A percentile compares a stretch with the other conserved stretches of the same genome.
phyloP scores from a whole-genome alignment of 2,113 vertebrate species.

The Catagonus wagneri region DNA sequence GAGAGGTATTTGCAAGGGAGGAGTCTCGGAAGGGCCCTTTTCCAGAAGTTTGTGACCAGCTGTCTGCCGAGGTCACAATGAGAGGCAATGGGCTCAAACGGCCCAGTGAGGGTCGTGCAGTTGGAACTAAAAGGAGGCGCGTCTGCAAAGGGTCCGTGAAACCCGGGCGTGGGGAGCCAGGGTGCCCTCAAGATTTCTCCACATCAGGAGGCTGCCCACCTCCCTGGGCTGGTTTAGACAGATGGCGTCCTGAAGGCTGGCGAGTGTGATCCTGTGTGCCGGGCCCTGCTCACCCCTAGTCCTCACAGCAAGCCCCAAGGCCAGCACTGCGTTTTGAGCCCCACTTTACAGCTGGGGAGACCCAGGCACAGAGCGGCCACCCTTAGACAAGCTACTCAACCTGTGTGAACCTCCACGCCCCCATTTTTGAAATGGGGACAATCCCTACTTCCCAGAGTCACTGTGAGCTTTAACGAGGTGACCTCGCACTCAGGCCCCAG shows the following conservation, averaged over 20 bases:
- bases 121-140: neutral
- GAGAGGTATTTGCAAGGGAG: slow-evolving; percentile 66
- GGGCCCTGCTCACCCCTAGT: neutral
- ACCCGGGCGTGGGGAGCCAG: neutral
- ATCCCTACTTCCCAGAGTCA: too few species aligned
- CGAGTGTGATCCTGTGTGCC: too few species aligned
- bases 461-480: too few species aligned
- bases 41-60: slow-evolving; percentile 70
- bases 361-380: neutral
- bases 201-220: neutral
- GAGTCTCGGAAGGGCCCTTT: slow-evolving; percentile 57
- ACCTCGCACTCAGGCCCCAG: too few species aligned
- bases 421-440: too few species aligned
- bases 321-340: rapidly evolving
- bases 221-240: neutral
- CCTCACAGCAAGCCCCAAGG: neutral
- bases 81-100: slow-evolving; percentile 20
- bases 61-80: slow-evolving; percentile 65
- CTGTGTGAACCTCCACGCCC: too few species aligned
- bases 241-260: neutral
- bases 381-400: too few species aligned
- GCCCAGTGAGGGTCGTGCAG: neutral
- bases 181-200: neutral
- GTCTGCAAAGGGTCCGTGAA: neutral
- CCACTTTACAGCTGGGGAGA: neutral